phyloP scores from a whole-genome alignment of 2,888 invertebrate species.

The Gymnosoma rotundatum region DNA sequence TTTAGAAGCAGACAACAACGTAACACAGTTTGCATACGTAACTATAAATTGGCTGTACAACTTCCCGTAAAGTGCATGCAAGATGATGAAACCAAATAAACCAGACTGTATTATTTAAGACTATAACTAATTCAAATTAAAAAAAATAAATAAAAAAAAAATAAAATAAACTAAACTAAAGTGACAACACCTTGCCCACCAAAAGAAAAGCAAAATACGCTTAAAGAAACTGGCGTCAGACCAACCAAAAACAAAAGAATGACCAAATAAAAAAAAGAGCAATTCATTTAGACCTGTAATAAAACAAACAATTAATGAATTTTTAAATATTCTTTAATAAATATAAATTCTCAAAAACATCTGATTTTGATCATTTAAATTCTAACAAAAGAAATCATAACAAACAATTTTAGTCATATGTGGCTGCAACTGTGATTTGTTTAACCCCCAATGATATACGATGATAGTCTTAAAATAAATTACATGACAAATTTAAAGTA shows the following conservation, averaged over 20 bases:
- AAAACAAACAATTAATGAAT: constrained; percentile 57
- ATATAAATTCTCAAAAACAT: constrained; percentile 45
- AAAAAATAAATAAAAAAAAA: neutral
- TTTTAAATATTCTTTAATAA: constrained; percentile 54
- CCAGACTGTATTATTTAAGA: constrained; percentile 43
- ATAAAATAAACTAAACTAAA: constrained; percentile 16
- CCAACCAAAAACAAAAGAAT: constrained; percentile 20
- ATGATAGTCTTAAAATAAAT: neutral
- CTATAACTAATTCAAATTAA: neutral
- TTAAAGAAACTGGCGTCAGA: constrained; percentile 55
- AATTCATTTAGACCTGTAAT: constrained; percentile 22
- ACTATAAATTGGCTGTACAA: constrained; percentile 66
- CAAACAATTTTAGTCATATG: constrained; percentile 28
- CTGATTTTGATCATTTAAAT: constrained; percentile 42
- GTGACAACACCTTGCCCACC: constrained; percentile 37
- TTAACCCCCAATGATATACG: neutral
- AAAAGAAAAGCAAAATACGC: neutral
- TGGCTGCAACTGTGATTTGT: neutral
- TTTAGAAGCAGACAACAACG: constrained; percentile 34
- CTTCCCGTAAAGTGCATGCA: constrained; percentile 68
- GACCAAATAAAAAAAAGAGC: neutral
- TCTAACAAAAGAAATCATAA: constrained; percentile 56
- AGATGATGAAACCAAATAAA: constrained; percentile 57
- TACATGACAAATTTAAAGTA: neutral
- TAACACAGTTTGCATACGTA: constrained; percentile 68